Evolutionary conservation across 1,140 invertebrate genomes (phyloP).

Genomic region (Drosophila elegans): DNA sequence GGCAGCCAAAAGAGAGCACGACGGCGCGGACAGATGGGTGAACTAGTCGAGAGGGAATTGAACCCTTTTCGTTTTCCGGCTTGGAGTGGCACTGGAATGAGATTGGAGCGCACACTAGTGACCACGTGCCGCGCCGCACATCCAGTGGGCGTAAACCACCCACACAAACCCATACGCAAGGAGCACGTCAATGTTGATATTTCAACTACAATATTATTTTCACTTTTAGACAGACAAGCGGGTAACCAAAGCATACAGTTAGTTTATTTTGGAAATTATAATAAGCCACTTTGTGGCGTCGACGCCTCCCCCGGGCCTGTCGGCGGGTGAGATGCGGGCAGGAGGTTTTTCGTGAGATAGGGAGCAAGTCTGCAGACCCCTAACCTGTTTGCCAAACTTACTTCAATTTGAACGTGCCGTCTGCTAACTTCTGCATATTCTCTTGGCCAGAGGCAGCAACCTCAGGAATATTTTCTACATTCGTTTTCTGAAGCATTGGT

Average conservation of each 20-base stretch:
- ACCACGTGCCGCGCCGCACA: constrained; percentile 1
- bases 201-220: constrained; percentile 74
- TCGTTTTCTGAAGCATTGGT: no score
- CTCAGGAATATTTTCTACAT: no score
- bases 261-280: constrained; percentile 77
- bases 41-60: constrained; percentile 24
- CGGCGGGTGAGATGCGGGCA: neutral
- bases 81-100: constrained; percentile 9
- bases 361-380: neutral
- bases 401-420: constrained; percentile 17
- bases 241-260: constrained; percentile 40
- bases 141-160: neutral
- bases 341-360: neutral
- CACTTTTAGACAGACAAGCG: constrained; percentile 53
- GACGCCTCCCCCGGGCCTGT: neutral
- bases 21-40: neutral
- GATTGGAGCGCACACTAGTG: neutral
- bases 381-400: constrained; percentile 23
- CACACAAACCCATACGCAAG: constrained; percentile 1
- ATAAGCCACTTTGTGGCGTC: constrained; percentile 62
- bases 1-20: constrained; percentile 23
- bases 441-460: neutral
- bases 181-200: constrained; percentile 61
- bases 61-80: constrained; percentile 62
- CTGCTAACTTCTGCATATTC: constrained; percentile 5